phyloP scores from a whole-genome alignment of 2,113 vertebrate species.

The Zeus faber region DNA sequence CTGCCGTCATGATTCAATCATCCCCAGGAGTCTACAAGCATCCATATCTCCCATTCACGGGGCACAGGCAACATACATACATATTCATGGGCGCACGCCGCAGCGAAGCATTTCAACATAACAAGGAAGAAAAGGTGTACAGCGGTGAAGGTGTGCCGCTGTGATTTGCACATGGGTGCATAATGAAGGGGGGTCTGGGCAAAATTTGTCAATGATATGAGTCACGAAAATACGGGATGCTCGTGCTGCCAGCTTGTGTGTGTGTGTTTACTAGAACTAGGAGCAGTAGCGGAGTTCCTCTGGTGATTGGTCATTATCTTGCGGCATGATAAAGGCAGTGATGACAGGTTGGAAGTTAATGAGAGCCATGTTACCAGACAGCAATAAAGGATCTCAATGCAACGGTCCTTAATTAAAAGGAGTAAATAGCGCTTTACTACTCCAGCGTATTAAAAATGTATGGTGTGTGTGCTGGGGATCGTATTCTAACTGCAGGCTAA shows the following conservation, averaged over 20 bases:
- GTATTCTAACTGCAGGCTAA: conserved; percentile 2
- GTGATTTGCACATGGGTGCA: conserved; percentile 24
- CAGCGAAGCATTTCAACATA: conserved; percentile 9
- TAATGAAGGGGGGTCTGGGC: conserved; percentile 22
- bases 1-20: conserved; percentile 58
- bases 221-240: conserved; percentile 8
- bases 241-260: not conserved
- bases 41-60: conserved; percentile 25
- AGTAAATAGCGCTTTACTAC: not conserved
- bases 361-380: not conserved
- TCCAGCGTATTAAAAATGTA: conserved; percentile 16
- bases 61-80: conserved; percentile 25
- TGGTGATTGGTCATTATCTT: not conserved
- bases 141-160: conserved; percentile 2
- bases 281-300: not conserved
- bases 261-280: not conserved
- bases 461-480: conserved; percentile 1
- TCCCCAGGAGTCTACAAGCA: conserved; percentile 28
- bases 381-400: not conserved
- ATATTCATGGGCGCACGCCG: conserved; percentile 37
- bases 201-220: not conserved
- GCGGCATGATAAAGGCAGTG: not conserved
- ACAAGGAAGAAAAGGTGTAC: conserved; percentile 3
- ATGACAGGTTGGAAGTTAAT: not conserved
- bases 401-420: not conserved